A percentile compares a stretch with the other conserved stretches of the same genome.
Conservation (phyloP, 1,140 invertebrate genomes). For the Chymomyza costata region DNA sequence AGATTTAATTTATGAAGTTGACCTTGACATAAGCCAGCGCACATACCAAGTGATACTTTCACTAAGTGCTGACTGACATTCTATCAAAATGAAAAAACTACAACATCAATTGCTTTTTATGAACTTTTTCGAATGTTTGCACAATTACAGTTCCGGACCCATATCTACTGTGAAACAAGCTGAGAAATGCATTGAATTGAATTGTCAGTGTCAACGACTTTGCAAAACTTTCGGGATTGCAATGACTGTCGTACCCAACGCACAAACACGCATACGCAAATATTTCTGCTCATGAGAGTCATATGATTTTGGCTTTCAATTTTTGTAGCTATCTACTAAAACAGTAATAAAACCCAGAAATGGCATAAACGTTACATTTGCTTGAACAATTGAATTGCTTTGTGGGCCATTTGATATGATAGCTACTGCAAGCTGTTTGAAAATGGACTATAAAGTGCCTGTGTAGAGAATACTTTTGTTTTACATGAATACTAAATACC, state of each 20-base stretch:
- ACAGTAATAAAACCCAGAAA: slow-evolving; percentile 31
- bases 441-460: too few species aligned
- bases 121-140: slow-evolving; percentile 34
- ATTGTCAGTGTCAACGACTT: slow-evolving; percentile 35
- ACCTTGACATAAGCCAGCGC: slow-evolving; percentile 26
- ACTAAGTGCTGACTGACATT: slow-evolving; percentile 34
- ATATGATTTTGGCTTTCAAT: slow-evolving; percentile 12
- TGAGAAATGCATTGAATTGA: too few species aligned
- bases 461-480: too few species aligned
- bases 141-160: too few species aligned
- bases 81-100: slow-evolving; percentile 19
- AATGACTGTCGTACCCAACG: slow-evolving; percentile 11
- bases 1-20: slow-evolving; percentile 50
- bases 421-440: slow-evolving; percentile 49
- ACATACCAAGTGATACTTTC: slow-evolving; percentile 57
- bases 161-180: too few species aligned
- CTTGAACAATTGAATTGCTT: slow-evolving; percentile 59
- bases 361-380: too few species aligned
- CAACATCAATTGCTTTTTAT: slow-evolving; percentile 55
- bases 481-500: too few species aligned
- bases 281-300: slow-evolving; percentile 17
- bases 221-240: slow-evolving; percentile 19
- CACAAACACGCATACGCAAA: slow-evolving; percentile 12
- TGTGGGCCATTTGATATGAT: slow-evolving; percentile 68
- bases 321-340: slow-evolving; percentile 36